These are phyloP conservation scores for Onchidella celtica DNA, from an alignment of 2,888 invertebrate genomes.

Conservation along the genomic window DNA sequence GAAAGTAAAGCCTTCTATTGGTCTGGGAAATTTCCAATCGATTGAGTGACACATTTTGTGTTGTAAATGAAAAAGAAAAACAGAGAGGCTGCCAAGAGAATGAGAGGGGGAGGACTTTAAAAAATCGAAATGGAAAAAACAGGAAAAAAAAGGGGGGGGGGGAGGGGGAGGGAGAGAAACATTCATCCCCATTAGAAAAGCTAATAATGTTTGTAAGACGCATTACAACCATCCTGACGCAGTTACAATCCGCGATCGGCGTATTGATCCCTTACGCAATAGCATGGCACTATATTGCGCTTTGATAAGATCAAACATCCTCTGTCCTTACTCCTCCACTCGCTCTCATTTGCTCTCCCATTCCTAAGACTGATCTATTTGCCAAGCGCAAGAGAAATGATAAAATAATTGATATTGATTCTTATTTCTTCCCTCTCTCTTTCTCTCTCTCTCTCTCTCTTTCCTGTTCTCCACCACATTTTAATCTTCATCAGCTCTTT, in stretches of 20 bases:
- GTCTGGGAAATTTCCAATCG: no score
- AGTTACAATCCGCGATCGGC: background rate
- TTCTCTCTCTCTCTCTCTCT: background rate
- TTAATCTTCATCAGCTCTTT: no score
- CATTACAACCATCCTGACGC: background rate
- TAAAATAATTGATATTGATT: constrained; percentile 31
- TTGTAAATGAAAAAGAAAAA: no score
- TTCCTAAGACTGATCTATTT: constrained; percentile 35
- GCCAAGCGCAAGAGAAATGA: constrained; percentile 19
- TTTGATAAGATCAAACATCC: constrained; percentile 21
- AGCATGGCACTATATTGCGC: background rate
- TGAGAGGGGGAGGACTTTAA: no score
- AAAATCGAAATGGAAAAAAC: no score
- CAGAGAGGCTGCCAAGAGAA: no score
- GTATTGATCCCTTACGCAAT: constrained; percentile 29
- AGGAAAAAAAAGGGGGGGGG: background rate
- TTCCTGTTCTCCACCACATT: no score
- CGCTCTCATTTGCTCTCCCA: background rate
- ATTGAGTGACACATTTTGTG: no score
- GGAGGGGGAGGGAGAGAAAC: background rate
- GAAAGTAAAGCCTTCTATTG: no score
- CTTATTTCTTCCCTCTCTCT: background rate
- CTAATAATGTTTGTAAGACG: constrained; percentile 26
- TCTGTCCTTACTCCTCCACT: background rate
- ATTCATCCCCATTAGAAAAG: background rate